These are phyloP conservation scores for Silurus lanzhouensis DNA, from an alignment of 2,797 vertebrate genomes.

Conservation along the genomic window DNA sequence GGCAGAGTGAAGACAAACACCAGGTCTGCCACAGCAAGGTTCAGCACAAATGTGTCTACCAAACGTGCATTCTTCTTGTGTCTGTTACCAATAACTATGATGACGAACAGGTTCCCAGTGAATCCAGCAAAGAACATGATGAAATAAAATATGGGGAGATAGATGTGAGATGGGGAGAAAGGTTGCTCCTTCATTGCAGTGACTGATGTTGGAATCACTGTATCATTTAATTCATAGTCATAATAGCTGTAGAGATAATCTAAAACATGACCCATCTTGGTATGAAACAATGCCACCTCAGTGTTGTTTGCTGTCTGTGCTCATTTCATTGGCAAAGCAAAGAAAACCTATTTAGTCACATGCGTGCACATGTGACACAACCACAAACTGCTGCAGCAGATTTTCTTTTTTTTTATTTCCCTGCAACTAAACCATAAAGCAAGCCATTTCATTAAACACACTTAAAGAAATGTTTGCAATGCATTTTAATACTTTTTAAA, in stretches of 20 bases:
- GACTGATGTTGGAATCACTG: fast-evolving
- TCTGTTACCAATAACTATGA: constrained; percentile 70
- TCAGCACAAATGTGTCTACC: constrained; percentile 84
- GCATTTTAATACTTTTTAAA: not conserved
- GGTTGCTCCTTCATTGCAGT: not conserved
- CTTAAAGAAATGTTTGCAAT: not conserved
- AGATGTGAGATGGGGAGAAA: constrained; percentile 37
- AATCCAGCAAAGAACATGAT: constrained; percentile 80
- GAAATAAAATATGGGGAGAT: constrained; percentile 76
- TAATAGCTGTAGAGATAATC: not conserved
- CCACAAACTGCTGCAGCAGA: constrained; percentile 44
- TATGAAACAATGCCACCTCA: constrained; percentile 26
- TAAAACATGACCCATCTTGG: constrained; percentile 1
- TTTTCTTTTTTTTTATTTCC: constrained; percentile 26
- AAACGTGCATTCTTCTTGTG: constrained; percentile 65
- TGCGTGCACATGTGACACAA: constrained; percentile 38
- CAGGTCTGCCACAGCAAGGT: constrained; percentile 84
- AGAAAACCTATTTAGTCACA: constrained; percentile 38
- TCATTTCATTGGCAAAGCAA: constrained; percentile 42
- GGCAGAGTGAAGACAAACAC: constrained; percentile 82
- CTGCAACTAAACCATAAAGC: not conserved
- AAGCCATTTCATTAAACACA: not conserved
- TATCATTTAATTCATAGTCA: not conserved
- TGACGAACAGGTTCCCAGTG: constrained; percentile 81
- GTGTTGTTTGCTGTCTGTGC: constrained; percentile 45